Percentiles rank a stretch among this genome's conserved stretches.
Conservation (phyloP, 2,113 vertebrate species). For the Vanacampus margaritifer region DNA sequence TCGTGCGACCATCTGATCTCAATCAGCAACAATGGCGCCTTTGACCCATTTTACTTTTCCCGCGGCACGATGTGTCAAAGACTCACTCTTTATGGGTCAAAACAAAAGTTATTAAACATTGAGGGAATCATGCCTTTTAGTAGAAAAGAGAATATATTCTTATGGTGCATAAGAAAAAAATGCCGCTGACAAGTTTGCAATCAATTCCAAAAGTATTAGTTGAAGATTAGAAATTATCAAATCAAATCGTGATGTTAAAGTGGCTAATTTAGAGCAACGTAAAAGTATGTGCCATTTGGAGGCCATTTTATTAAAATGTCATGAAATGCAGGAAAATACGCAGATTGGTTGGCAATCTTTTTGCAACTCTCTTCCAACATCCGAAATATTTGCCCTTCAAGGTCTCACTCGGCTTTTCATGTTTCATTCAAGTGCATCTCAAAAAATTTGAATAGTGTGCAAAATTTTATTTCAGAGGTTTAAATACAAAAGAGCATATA, state of each 20-base stretch:
- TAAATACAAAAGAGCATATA: not conserved
- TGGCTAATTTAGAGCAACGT: not conserved
- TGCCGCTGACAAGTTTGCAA: not conserved
- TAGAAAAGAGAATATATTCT: not conserved
- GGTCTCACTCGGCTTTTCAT: not conserved
- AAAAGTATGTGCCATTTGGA: constrained; percentile 14
- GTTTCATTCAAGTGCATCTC: not conserved
- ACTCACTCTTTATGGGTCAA: not conserved
- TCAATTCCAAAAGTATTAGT: not conserved
- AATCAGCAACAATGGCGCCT: not conserved
- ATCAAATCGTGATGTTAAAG: not conserved
- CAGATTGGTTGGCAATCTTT: constrained; percentile 49
- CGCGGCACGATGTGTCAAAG: no score
- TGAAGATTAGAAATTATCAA: not conserved
- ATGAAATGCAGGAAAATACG: constrained; percentile 43
- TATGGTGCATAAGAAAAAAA: not conserved
- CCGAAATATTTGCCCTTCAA: not conserved
- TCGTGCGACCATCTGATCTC: not conserved
- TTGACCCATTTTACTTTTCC: not conserved
- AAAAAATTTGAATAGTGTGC: not conserved
- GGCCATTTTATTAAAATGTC: constrained; percentile 17
- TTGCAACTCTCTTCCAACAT: constrained; percentile 26
- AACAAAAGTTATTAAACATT: not conserved
- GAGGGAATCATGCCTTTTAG: not conserved
- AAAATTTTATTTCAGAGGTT: not conserved